Evolutionary conservation across 2,888 invertebrate genomes (phyloP), one percentile per base, ranked within the genome.

Genomic region (Lithophane leautieri): DNA sequence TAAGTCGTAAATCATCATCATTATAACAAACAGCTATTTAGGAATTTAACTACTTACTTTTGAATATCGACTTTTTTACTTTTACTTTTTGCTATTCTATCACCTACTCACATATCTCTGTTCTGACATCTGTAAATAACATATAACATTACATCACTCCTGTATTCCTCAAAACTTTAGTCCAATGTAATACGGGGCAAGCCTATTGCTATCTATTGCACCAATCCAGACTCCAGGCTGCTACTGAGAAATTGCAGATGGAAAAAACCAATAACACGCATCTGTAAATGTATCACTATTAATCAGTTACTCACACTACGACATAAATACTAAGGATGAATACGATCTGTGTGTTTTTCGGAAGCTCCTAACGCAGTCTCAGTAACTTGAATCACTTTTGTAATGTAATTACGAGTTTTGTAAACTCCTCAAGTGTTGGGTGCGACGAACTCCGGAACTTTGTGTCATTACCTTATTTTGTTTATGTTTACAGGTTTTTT

Each of bases 321-420:
- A 34, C 4, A 34, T 34, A 34, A 34, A 4, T 34, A 34, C 2
- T 34, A 4, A 34, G 4, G 34, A 28, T 28, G 28, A 4, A 34
- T 34, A 34, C 34, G 34, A 34, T 4, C 60, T 7, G 40, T 68
- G 19, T 61, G 47, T 42, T 56, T 62, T 56, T 44, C 28, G 6
- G 28, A 65, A 66, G 14, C 34, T 28, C 56, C 47, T 69, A 68
- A 70, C 44, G 60, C 50, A 40, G 28, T 25, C 34, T 68, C 44
- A 52, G 40, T 52, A 76, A 81, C 60, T 84, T 78, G 76, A 79
- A 77, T 76, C 79, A 84, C 78, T 86, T 81, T 81, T 71, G 73
- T 85, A 82, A 85, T 75, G 73, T 83, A 78, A 86, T 84, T 76
- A 73, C 73, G n/a, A 79, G 72, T 80, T 89, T 82, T 78, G 80